phyloP scores from a whole-genome alignment of 2,797 vertebrate genomes.

The Valencia hispanica region DNA sequence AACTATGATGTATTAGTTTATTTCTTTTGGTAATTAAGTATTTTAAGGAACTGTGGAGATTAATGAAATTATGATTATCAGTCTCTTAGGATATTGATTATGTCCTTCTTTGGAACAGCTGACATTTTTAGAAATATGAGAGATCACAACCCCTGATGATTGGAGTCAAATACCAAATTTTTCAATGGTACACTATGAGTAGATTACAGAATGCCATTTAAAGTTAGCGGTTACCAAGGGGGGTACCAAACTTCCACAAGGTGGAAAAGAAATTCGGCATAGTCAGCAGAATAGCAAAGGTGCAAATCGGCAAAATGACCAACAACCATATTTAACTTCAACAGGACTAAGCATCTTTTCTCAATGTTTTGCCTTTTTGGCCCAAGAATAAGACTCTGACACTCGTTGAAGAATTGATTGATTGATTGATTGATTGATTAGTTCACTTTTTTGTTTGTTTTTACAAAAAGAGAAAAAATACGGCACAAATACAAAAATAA shows the following conservation, averaged over 20 bases:
- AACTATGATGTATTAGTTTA: neutral
- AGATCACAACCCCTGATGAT: neutral
- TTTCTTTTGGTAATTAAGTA: neutral
- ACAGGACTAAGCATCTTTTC: neutral
- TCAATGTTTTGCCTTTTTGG: neutral
- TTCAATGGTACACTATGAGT: neutral
- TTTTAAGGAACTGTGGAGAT: neutral
- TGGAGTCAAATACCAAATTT: neutral
- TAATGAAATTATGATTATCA: neutral
- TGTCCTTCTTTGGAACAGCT: neutral
- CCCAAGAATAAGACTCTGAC: too few relatives aligned
- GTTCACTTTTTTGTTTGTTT: too few relatives aligned
- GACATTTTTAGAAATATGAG: too few relatives aligned
- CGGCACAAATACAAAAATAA: neutral
- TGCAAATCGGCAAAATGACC: neutral
- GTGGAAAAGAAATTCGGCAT: too few relatives aligned
- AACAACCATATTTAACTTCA: neutral
- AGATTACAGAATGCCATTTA: too few relatives aligned
- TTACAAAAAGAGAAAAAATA: neutral
- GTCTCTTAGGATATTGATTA: neutral
- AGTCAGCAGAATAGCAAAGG: neutral
- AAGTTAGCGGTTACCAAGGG: too few relatives aligned
- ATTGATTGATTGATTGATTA: too few relatives aligned
- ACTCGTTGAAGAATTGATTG: too few relatives aligned
- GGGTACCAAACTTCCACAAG: too few relatives aligned